Evolutionary conservation across 2,113 vertebrate genomes (phyloP).

Genomic region (Camelus dromedarius): DNA sequence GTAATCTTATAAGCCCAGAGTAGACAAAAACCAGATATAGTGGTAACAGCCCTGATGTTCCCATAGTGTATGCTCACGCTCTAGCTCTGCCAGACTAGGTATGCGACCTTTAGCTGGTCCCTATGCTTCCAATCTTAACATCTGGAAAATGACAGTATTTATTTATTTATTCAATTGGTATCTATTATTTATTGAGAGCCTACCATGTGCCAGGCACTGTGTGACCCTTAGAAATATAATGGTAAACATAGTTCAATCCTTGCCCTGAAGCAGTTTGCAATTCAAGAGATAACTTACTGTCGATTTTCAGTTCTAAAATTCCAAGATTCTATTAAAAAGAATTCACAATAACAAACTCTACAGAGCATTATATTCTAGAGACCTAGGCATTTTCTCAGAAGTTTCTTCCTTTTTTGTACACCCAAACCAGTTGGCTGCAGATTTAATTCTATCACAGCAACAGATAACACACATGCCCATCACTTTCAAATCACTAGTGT

Average conservation of each 20-base stretch:
- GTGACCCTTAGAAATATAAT: background rate
- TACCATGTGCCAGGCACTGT: background rate
- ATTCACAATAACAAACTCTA: background rate
- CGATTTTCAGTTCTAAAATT: conserved; percentile 31
- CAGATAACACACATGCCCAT: background rate
- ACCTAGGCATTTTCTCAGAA: background rate
- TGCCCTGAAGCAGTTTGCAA: background rate
- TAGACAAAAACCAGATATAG: background rate
- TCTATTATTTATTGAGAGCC: background rate
- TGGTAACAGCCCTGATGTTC: background rate
- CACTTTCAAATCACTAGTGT: background rate
- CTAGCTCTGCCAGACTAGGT: background rate
- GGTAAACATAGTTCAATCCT: background rate
- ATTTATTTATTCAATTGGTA: background rate
- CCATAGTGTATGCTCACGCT: background rate
- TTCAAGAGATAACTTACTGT: background rate
- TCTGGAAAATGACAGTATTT: background rate
- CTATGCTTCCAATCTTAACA: background rate
- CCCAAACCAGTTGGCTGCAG: background rate
- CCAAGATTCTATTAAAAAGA: conserved; percentile 2
- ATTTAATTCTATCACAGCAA: background rate
- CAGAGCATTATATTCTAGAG: background rate
- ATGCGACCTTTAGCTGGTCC: background rate
- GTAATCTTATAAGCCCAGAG: background rate
- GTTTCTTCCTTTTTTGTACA: background rate